Evolutionary conservation across 2,113 vertebrate genomes (phyloP), one percentile per base, ranked within the genome.

Genomic region (Nanorana parkeri): DNA sequence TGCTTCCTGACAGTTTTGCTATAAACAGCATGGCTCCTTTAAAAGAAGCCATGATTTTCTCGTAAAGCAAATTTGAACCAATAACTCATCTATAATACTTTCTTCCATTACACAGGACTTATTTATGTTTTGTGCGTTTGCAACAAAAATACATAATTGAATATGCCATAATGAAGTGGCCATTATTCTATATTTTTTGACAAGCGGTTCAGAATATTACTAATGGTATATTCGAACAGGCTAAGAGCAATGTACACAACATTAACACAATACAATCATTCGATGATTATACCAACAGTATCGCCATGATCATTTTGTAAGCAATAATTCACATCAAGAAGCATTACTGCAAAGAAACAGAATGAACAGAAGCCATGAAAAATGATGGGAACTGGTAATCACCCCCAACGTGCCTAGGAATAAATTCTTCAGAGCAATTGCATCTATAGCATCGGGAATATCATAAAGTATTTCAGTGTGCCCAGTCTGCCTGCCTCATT

Each of bases 401-500:
- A 68, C 64, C 65, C 77, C 77, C 64, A 79, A 68, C 23, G 41
- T 64, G 58, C 60, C 58, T 17, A 54, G 32, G 58, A 73, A 72
- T 61, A 81, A 52, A 72, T 72, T 81, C 78, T 71, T 71, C 19
- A 54, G 78, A 73, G 67, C 58, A 29, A 73, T 28, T 72, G 68
- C 68, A 21, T 41, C 29, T n/a, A 41, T 52, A 81, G 68, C 17
- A 55, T 20, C 21, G 21, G 79, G 24, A 73, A 81, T 81, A 65
- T 81, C 58, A 63, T 47, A 55, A 74, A 66, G 61, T 41, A 54
- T 75, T 67, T 82, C 71, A 47, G 61, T 24, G 47, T 41, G 60
- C 68, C 71, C 28, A 23, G 17, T 67, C 60, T 74, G 71, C 58
- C 78, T 72, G 68, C 69, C 69, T 82, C 80, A 82, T 82, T 82